phyloP scores from a whole-genome alignment of 2,113 vertebrate species.

The Zingel zingel region DNA sequence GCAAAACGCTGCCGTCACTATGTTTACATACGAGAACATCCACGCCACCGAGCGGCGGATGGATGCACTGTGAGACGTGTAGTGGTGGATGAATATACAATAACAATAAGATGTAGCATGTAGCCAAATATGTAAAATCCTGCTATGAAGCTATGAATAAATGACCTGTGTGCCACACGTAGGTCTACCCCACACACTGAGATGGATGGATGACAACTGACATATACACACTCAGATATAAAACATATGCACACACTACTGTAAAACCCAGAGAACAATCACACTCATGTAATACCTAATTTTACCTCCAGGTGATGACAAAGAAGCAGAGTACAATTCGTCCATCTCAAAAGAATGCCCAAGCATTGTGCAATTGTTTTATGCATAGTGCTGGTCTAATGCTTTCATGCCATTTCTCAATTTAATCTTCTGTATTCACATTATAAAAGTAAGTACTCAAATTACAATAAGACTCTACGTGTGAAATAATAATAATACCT shows the following conservation, averaged over 20 bases:
- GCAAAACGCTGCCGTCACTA: slow-evolving; percentile 85
- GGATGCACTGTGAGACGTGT: slow-evolving; percentile 20
- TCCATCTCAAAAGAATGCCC: background rate
- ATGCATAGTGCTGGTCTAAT: background rate
- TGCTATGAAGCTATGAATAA: too few relatives aligned
- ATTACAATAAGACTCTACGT: slow-evolving; percentile 1
- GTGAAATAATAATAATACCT: background rate
- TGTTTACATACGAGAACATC: slow-evolving; percentile 81
- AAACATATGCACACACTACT: background rate
- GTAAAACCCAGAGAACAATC: background rate
- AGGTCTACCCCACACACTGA: background rate
- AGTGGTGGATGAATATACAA: background rate
- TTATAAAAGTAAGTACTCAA: background rate
- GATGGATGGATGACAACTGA: too few relatives aligned
- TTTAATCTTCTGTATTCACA: background rate
- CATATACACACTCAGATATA: background rate
- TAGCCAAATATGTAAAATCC: too few relatives aligned
- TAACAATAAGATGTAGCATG: too few relatives aligned
- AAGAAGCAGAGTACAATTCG: background rate
- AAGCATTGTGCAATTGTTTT: background rate
- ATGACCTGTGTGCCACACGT: too few relatives aligned
- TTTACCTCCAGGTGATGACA: slow-evolving; percentile 31
- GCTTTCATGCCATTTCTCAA: background rate
- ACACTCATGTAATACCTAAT: slow-evolving; percentile 1
- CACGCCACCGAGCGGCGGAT: slow-evolving; percentile 71